Evolutionary conservation across 2,888 invertebrate genomes (phyloP).

Genomic region (Matsumyia berberina): DNA sequence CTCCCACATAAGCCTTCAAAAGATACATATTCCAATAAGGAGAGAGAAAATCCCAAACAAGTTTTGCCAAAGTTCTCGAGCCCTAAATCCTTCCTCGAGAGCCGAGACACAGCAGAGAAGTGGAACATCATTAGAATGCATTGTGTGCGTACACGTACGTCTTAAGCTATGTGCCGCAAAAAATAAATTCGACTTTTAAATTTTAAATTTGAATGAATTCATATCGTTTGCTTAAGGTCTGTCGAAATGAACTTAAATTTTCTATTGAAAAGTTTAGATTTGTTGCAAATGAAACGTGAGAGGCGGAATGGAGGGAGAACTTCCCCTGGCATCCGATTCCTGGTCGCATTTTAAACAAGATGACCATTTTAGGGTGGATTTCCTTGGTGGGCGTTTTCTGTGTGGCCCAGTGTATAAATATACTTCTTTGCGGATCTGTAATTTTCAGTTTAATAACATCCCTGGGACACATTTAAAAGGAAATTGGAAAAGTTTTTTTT

Average conservation of each 20-base stretch:
- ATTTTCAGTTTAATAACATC: slow-evolving; percentile 76
- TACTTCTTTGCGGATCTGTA: slow-evolving; percentile 73
- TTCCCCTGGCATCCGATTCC: slow-evolving; percentile 17
- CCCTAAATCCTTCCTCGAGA: slow-evolving; percentile 45
- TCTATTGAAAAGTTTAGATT: slow-evolving; percentile 72
- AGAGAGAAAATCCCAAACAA: slow-evolving; percentile 34
- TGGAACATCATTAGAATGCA: slow-evolving; percentile 53
- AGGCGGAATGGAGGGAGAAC: background rate
- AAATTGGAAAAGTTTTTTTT: slow-evolving; percentile 76
- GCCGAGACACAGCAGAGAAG: slow-evolving; percentile 17
- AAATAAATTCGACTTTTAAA: slow-evolving; percentile 25
- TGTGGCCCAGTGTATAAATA: slow-evolving; percentile 63
- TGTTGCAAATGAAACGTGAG: slow-evolving; percentile 66
- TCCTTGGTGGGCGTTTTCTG: slow-evolving; percentile 36
- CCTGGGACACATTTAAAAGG: slow-evolving; percentile 76
- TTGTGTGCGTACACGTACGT: slow-evolving; percentile 37
- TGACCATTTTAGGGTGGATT: slow-evolving; percentile 55
- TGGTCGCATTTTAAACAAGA: slow-evolving; percentile 50
- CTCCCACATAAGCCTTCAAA: background rate
- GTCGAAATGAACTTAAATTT: slow-evolving; percentile 52
- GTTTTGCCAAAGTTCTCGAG: slow-evolving; percentile 31
- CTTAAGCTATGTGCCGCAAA: slow-evolving; percentile 13
- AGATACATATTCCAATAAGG: slow-evolving; percentile 13
- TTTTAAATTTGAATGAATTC: slow-evolving; percentile 51
- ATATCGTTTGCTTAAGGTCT: slow-evolving; percentile 34